These are phyloP conservation scores for Argyrosomus japonicus DNA, from an alignment of 2,113 vertebrate species.

Conservation along the genomic window DNA sequence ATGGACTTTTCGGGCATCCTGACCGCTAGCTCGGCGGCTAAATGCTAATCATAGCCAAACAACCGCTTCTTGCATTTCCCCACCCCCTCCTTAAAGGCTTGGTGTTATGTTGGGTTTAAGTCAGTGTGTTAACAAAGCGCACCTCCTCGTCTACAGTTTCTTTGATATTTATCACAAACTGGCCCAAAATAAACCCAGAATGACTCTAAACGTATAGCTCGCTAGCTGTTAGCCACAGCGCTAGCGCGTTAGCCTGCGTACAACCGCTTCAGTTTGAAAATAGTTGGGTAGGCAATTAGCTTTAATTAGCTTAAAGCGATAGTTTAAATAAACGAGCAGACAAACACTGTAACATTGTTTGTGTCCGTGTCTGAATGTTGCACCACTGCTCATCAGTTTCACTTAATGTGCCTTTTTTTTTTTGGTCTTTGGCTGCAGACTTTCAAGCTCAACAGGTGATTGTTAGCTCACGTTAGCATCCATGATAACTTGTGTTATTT, in stretches of 20 bases:
- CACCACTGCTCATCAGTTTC: background rate
- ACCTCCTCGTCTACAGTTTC: fast-evolving
- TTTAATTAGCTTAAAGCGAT: constrained; percentile 9
- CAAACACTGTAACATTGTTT: background rate
- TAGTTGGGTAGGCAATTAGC: constrained; percentile 13
- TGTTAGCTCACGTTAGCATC: constrained; percentile 56
- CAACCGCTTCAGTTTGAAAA: constrained; percentile 39
- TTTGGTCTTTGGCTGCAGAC: constrained; percentile 9
- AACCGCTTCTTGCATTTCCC: background rate
- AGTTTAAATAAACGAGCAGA: background rate
- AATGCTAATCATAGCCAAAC: constrained; percentile 26
- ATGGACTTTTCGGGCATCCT: constrained; percentile 55
- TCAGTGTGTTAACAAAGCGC: background rate
- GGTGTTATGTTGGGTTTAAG: background rate
- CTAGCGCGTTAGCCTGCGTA: constrained; percentile 51
- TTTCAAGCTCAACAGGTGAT: constrained; percentile 77
- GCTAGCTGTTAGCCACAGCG: constrained; percentile 54
- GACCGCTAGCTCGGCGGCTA: constrained; percentile 46
- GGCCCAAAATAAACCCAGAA: background rate
- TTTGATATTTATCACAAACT: background rate
- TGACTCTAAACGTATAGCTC: background rate
- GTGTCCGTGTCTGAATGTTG: fast-evolving
- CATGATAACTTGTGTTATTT: background rate
- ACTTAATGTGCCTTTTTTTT: background rate
- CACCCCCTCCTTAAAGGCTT: background rate